Evolutionary conservation across 2,888 invertebrate species (phyloP).

Genomic region (Thecophora atra): DNA sequence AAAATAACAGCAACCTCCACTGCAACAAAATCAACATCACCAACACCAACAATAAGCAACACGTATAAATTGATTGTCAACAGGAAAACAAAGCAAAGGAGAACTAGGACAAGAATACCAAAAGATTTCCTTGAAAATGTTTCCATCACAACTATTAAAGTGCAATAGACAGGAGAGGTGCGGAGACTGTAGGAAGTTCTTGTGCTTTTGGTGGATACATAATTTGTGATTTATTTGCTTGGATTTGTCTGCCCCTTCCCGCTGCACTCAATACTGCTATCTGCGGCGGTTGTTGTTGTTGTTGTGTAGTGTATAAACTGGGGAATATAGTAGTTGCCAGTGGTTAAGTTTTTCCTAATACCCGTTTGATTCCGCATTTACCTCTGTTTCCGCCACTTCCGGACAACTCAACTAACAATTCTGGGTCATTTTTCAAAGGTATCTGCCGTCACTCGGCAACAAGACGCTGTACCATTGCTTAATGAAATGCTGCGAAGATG

Average conservation of each 20-base stretch:
- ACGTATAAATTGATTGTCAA: slow-evolving; percentile 37
- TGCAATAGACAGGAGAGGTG: not conserved
- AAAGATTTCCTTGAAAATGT: slow-evolving; percentile 32
- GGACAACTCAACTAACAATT: no score
- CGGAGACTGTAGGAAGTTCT: slow-evolving; percentile 2
- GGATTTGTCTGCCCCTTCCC: not conserved
- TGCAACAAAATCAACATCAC: not conserved
- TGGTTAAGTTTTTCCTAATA: not conserved
- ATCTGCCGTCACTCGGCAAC: no score
- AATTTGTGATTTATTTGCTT: slow-evolving; percentile 44
- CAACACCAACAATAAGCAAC: slow-evolving; percentile 25
- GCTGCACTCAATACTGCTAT: not conserved
- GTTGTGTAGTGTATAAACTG: not conserved
- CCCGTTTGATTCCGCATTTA: not conserved
- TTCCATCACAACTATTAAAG: slow-evolving; percentile 38
- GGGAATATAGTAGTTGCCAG: not conserved
- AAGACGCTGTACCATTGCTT: no score
- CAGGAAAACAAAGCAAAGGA: slow-evolving; percentile 19
- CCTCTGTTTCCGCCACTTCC: not conserved
- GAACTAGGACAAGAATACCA: not conserved
- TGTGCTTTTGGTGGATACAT: slow-evolving; percentile 32
- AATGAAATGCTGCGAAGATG: no score
- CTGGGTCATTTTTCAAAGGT: no score
- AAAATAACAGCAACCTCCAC: slow-evolving; percentile 27
- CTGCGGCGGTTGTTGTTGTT: not conserved